Conservation (phyloP, 2,888 invertebrate genomes). For the Ormyrus pomaceus region DNA sequence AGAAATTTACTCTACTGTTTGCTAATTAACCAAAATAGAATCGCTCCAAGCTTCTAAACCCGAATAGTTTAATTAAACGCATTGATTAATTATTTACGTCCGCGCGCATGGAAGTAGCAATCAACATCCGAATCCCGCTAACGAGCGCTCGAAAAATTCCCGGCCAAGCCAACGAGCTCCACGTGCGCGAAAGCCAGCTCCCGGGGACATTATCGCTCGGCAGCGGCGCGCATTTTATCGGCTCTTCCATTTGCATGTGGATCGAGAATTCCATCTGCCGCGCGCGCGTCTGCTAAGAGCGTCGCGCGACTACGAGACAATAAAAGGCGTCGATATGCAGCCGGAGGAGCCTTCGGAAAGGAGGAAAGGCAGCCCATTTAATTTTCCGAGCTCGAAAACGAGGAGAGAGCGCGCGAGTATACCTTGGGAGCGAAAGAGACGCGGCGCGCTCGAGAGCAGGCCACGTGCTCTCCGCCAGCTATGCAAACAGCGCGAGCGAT, state of each 20-base stretch:
- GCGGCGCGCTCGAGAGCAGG: constrained; percentile 41
- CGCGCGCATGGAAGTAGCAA: no score
- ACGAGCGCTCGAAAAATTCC: neutral
- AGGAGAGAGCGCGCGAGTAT: constrained; percentile 5
- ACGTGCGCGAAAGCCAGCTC: neutral
- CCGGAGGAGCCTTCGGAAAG: neutral
- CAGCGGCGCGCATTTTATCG: neutral
- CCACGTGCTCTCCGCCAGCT: constrained; percentile 59
- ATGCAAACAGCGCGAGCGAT: constrained; percentile 52
- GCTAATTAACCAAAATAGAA: no score
- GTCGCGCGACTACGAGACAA: neutral
- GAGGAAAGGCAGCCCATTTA: neutral
- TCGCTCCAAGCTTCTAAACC: no score
- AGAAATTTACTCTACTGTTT: no score
- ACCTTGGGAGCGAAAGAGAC: constrained; percentile 18
- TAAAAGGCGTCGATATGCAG: no score
- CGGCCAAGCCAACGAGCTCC: neutral
- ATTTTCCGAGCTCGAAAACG: constrained; percentile 9
- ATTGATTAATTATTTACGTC: no score
- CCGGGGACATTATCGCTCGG: neutral
- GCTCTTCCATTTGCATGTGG: constrained; percentile 2
- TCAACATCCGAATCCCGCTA: no score
- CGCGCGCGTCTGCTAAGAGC: neutral
- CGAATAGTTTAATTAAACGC: no score
- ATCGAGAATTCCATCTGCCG: constrained; percentile 4